Evolutionary conservation across 2,797 vertebrate species (phyloP).

Genomic region (Borostomias antarcticus): DNA sequence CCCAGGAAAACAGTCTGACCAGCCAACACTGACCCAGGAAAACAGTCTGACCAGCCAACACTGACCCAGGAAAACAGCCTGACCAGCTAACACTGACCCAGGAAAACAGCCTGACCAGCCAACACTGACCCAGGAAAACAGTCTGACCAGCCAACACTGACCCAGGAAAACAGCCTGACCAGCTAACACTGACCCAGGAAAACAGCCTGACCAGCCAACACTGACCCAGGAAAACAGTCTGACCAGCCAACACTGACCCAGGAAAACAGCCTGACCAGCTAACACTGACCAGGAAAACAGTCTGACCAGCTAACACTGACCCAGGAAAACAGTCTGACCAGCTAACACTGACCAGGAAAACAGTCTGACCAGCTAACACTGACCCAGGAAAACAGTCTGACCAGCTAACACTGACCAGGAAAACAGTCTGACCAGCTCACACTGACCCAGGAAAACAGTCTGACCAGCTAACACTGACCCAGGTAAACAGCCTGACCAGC

Average conservation of each 20-base stretch:
- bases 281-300: constrained; percentile 65
- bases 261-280: no score
- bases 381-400: not conserved
- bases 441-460: not conserved
- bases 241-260: not conserved
- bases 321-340: no score
- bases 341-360: no score
- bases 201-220: no score
- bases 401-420: no score
- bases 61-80: not conserved
- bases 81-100: no score
- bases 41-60: constrained; percentile 29
- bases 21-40: constrained; percentile 58
- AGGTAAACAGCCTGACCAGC: not conserved
- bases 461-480: no score
- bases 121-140: not conserved
- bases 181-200: not conserved
- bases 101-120: constrained; percentile 46
- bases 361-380: not conserved
- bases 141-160: no score
- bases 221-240: constrained; percentile 59
- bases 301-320: not conserved
- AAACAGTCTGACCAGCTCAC: constrained; percentile 34
- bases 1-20: constrained; percentile 1
- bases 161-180: constrained; percentile 53